phyloP scores from a whole-genome alignment of 2,113 vertebrate genomes.

The Verasper variegatus region DNA sequence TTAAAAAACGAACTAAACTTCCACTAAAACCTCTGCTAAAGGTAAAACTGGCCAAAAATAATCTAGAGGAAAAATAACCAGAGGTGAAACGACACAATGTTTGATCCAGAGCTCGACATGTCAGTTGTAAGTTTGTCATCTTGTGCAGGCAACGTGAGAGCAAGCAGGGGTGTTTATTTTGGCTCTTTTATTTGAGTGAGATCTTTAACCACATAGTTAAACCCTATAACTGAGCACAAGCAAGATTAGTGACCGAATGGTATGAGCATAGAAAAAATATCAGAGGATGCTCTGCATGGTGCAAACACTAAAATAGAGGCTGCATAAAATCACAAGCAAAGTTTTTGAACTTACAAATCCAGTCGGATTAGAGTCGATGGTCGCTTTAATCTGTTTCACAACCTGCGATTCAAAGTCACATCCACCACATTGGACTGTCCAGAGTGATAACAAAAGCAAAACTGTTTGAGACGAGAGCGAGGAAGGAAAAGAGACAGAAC shows the following conservation, averaged over 20 bases:
- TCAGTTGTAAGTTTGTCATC: not conserved
- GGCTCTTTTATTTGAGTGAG: not conserved
- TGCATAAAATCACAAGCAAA: not conserved
- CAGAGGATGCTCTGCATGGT: not conserved
- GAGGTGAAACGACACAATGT: not conserved
- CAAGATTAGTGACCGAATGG: not conserved
- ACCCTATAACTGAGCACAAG: not conserved
- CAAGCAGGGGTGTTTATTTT: not conserved
- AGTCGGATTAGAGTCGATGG: constrained; percentile 69
- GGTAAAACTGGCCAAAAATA: no score
- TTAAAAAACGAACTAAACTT: not conserved
- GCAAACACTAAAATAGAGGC: not conserved
- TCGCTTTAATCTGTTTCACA: constrained; percentile 70
- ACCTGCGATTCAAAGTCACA: constrained; percentile 68
- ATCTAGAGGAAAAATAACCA: not conserved
- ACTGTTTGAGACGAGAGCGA: constrained; percentile 63
- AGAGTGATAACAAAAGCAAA: constrained; percentile 79
- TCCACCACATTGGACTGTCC: constrained; percentile 77
- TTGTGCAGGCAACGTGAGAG: not conserved
- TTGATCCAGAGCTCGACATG: not conserved
- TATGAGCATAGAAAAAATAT: no score
- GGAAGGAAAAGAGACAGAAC: constrained; percentile 20
- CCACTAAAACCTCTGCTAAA: not conserved
- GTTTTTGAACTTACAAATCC: constrained; percentile 81
- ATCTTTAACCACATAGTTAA: not conserved